A percentile compares a stretch with the other conserved stretches of the same genome.
Evolutionary conservation across 2,113 vertebrate genomes (phyloP).

Genomic region (Leptobrachium leishanense): DNA sequence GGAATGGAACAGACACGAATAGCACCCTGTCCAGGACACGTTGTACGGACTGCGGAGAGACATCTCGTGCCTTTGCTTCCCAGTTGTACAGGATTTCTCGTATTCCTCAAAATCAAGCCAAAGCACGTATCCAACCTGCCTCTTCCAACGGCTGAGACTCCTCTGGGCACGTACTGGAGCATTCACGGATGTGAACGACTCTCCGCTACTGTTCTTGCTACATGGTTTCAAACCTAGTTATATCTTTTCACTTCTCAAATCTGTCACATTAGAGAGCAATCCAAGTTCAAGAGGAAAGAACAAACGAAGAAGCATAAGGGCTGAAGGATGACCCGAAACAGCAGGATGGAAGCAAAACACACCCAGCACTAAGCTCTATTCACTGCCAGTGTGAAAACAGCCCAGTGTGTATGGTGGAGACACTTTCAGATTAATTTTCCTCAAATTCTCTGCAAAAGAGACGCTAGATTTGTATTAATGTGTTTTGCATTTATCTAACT

Average conservation of each 20-base stretch:
- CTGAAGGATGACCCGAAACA: conserved; percentile 14
- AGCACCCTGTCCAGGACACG: conserved; percentile 31
- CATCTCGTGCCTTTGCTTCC: conserved; percentile 21
- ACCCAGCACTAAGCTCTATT: not conserved
- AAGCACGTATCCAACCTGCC: conserved; percentile 15
- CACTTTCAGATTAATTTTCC: too few species aligned
- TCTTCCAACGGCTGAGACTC: conserved; percentile 1
- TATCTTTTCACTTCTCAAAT: conserved; percentile 22
- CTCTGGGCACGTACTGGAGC: not conserved
- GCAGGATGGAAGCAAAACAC: not conserved
- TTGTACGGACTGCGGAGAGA: conserved; percentile 30
- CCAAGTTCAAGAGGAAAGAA: not conserved
- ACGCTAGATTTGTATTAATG: too few species aligned
- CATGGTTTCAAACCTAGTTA: conserved; percentile 20
- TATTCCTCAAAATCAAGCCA: conserved; percentile 17
- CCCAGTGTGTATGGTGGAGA: not conserved
- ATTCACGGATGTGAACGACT: not conserved
- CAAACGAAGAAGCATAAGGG: not conserved
- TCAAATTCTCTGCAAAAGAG: too few species aligned
- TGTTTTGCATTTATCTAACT: too few species aligned
- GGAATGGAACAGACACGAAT: not conserved
- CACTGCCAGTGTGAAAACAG: not conserved
- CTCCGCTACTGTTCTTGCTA: conserved; percentile 3
- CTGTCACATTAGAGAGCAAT: conserved; percentile 25
- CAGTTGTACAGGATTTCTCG: conserved; percentile 13